These are phyloP conservation scores for Scytalopus superciliaris DNA, from an alignment of 2,113 vertebrate genomes.

Conservation along the genomic window DNA sequence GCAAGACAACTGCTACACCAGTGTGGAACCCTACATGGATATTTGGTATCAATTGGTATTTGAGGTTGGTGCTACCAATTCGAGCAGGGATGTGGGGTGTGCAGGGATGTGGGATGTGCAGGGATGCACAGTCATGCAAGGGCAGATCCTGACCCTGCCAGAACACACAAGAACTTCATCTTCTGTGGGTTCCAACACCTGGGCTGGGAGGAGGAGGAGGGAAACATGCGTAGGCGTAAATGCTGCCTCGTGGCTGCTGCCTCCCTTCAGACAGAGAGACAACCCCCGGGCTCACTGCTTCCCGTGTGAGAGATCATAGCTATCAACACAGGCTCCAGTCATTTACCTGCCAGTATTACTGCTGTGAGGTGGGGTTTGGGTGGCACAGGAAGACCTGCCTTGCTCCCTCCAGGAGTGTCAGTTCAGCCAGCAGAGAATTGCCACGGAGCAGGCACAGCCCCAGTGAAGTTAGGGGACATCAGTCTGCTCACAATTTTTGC, in stretches of 20 bases:
- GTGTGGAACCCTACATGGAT: accelerated
- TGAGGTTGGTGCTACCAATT: not conserved
- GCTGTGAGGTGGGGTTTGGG: not conserved
- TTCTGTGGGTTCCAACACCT: not conserved
- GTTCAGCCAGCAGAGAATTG: not conserved
- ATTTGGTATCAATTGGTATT: not conserved
- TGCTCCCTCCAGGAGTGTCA: not conserved
- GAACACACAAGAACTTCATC: not conserved
- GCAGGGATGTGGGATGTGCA: not conserved
- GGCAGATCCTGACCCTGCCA: not conserved
- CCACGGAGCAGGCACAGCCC: not conserved
- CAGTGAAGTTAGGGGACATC: not conserved
- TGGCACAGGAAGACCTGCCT: not conserved
- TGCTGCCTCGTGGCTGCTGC: not conserved
- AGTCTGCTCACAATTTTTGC: not conserved
- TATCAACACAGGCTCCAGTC: accelerated
- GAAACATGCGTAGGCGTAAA: accelerated
- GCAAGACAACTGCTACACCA: not conserved
- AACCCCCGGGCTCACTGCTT: not conserved
- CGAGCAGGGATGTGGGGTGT: not conserved
- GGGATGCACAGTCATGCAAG: not conserved
- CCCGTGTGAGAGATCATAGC: accelerated
- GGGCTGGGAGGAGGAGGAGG: not conserved
- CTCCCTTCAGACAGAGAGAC: not conserved
- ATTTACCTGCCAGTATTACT: accelerated